These are phyloP conservation scores for Halocynthia roretzi DNA, from an alignment of 23 tunicate species.

Conservation along the genomic window DNA sequence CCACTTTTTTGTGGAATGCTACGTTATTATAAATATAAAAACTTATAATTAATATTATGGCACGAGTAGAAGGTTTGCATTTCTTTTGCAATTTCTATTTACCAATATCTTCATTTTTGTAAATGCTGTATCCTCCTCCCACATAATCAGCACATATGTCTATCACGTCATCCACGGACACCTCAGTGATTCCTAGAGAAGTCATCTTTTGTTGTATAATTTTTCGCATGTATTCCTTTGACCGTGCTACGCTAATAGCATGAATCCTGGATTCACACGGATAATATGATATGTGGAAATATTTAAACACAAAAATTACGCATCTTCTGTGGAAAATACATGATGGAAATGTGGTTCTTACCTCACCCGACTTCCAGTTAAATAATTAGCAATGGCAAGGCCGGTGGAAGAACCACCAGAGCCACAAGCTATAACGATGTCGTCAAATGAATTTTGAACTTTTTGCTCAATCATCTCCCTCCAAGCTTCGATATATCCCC, in stretches of 20 bases:
- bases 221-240: slow-evolving; percentile 41
- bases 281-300: not conserved
- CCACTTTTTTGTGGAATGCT: slow-evolving; percentile 31
- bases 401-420: slow-evolving; percentile 79
- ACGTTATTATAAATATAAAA: no score
- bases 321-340: not conserved
- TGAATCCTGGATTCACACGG: slow-evolving; percentile 41
- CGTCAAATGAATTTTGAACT: slow-evolving; percentile 26
- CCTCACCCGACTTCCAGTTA: slow-evolving; percentile 63
- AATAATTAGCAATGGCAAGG: slow-evolving; percentile 65
- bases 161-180: slow-evolving; percentile 38
- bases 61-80: not conserved
- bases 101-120: slow-evolving; percentile 40
- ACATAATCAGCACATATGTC: slow-evolving; percentile 86
- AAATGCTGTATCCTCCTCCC: slow-evolving; percentile 75
- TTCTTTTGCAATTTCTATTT: not conserved
- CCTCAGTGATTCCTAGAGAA: slow-evolving; percentile 21
- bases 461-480: slow-evolving; percentile 61
- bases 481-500: slow-evolving; percentile 83
- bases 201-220: slow-evolving; percentile 60
- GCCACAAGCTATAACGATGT: slow-evolving; percentile 73
- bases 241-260: slow-evolving; percentile 52
- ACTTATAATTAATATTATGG: not conserved
- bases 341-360: slow-evolving; percentile 5
- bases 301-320: not conserved